Evolutionary conservation across 1,140 invertebrate species (phyloP).

Genomic region (Drosophila orena): DNA sequence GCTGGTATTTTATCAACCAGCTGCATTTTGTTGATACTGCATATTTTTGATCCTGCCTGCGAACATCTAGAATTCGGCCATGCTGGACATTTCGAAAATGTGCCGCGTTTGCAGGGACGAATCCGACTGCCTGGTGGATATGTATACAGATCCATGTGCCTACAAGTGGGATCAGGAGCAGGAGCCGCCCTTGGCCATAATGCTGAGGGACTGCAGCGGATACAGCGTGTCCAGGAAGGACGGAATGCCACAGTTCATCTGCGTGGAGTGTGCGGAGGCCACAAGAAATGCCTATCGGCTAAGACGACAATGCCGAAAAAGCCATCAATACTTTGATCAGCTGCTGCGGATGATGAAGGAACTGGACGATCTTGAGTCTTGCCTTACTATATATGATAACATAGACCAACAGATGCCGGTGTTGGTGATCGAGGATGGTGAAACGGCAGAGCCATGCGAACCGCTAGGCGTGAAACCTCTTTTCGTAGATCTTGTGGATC

Average conservation of each 20-base stretch:
- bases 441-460: not conserved
- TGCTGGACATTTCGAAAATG: slow-evolving; percentile 15
- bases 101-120: slow-evolving; percentile 27
- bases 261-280: slow-evolving; percentile 6
- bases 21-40: not conserved
- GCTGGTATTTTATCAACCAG: slow-evolving; percentile 5
- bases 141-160: not conserved
- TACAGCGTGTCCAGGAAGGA: not conserved
- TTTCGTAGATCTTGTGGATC: slow-evolving; percentile 8
- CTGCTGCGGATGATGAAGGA: not conserved
- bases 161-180: not conserved
- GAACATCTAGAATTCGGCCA: not conserved
- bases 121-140: slow-evolving; percentile 11
- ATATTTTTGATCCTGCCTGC: not conserved
- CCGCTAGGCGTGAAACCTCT: not conserved
- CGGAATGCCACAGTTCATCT: slow-evolving; percentile 20
- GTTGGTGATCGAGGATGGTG: not conserved
- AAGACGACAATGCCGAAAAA: slow-evolving; percentile 1
- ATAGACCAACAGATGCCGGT: too few species aligned
- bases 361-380: not conserved
- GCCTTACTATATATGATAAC: too few species aligned
- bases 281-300: slow-evolving; percentile 3
- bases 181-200: slow-evolving; percentile 11
- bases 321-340: slow-evolving; percentile 9
- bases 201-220: slow-evolving; percentile 22